Percentiles rank a stretch among this genome's conserved stretches.
phyloP scores from a whole-genome alignment of 2,888 invertebrate genomes.

The Xiphydria camelus region DNA sequence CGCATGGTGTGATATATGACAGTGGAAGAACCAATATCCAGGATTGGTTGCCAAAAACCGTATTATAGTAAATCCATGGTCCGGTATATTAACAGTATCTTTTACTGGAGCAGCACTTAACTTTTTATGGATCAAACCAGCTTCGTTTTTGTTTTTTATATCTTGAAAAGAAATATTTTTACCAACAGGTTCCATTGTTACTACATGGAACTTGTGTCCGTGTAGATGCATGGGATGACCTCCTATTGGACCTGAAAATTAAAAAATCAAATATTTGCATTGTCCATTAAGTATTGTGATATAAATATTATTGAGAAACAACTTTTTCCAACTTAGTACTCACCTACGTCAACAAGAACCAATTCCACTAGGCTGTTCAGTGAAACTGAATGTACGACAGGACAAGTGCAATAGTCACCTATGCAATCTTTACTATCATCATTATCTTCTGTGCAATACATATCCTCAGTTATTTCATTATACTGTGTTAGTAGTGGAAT shows the following conservation, averaged over 20 bases:
- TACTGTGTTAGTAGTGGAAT: conserved; percentile 54
- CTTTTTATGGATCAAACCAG: conserved; percentile 48
- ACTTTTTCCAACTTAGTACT: too few species aligned
- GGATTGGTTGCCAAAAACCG: conserved; percentile 59
- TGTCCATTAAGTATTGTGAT: not conserved
- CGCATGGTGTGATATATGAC: conserved; percentile 58
- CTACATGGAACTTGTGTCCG: conserved; percentile 52
- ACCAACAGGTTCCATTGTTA: conserved; percentile 48
- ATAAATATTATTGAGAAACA: not conserved
- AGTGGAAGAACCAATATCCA: conserved; percentile 60
- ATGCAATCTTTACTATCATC: conserved; percentile 41
- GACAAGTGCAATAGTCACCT: conserved; percentile 52
- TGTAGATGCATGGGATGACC: conserved; percentile 58
- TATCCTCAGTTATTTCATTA: conserved; percentile 37
- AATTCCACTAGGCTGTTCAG: conserved; percentile 53
- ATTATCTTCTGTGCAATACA: conserved; percentile 38
- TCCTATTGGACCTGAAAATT: conserved; percentile 28
- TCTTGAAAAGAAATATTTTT: conserved; percentile 39
- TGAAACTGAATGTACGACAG: conserved; percentile 42
- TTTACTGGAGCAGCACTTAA: conserved; percentile 52
- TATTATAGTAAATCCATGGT: conserved; percentile 57
- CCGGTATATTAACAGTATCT: conserved; percentile 59
- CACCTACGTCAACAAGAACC: conserved; percentile 54
- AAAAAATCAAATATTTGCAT: too few species aligned
- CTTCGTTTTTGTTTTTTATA: conserved; percentile 45